Evolutionary conservation across 2,113 vertebrate species (phyloP).

Genomic region (Cyprinodon tularosa): DNA sequence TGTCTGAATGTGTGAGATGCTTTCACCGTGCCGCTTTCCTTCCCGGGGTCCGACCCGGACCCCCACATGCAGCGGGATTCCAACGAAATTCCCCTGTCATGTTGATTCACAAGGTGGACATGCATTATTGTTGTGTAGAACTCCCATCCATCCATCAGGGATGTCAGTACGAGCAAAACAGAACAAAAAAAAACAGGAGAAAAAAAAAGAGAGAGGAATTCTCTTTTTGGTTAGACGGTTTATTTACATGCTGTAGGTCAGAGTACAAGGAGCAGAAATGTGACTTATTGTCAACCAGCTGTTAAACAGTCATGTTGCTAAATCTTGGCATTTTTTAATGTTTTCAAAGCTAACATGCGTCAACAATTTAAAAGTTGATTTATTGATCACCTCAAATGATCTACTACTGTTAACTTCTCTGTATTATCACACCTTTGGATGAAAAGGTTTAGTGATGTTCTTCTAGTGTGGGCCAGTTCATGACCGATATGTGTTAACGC

Average conservation of each 20-base stretch:
- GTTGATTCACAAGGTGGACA: slow-evolving; percentile 64
- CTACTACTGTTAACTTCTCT: background rate
- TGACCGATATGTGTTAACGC: slow-evolving; percentile 11
- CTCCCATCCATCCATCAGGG: slow-evolving; percentile 74
- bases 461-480: slow-evolving; percentile 22
- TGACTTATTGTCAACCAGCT: slow-evolving; percentile 32
- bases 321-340: slow-evolving; percentile 34
- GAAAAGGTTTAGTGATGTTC: slow-evolving; percentile 23
- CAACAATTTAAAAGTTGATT: slow-evolving; percentile 3
- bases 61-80: slow-evolving; percentile 54
- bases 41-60: slow-evolving; percentile 14
- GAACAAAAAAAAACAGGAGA: slow-evolving; percentile 50
- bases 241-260: slow-evolving; percentile 60
- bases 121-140: slow-evolving; percentile 66
- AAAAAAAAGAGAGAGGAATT: slow-evolving; percentile 50
- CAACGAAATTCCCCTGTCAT: slow-evolving; percentile 70
- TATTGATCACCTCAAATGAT: background rate
- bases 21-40: slow-evolving; percentile 40
- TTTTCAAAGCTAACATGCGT: slow-evolving; percentile 36
- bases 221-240: slow-evolving; percentile 56
- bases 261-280: slow-evolving; percentile 44
- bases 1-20: slow-evolving; percentile 25
- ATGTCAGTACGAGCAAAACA: slow-evolving; percentile 56
- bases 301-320: slow-evolving; percentile 64
- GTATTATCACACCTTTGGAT: slow-evolving; percentile 11